These are phyloP conservation scores for Sus scrofa DNA, from an alignment of 2,113 vertebrate genomes.

Conservation along the genomic window T2T-Sscrofa CM000830.6:118145001-118145500, in stretches of 20 bases:
- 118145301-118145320: not conserved
- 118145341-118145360: not conserved
- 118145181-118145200: not conserved
- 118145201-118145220: conserved; percentile 56
- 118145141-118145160: conserved; percentile 30
- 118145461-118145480: not conserved
- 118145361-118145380: not conserved
- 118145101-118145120: conserved; percentile 18
- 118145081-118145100: conserved; percentile 49
- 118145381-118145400: conserved; percentile 32
- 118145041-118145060: not conserved
- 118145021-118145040: conserved; percentile 25
- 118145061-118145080: conserved; percentile 57
- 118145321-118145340: not conserved
- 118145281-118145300: conserved; percentile 35
- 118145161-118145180: conserved; percentile 27
- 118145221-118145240: conserved; percentile 36
- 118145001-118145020: conserved; percentile 71
- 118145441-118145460: not conserved
- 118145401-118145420: not conserved
- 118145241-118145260: conserved; percentile 42
- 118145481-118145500: conserved; percentile 46
- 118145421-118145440: not conserved
- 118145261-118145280: not conserved
- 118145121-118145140: conserved; percentile 15